Base-by-base conservation (phyloP, 92 coral and sea anemone genomes). In the Plumapathes pennacea region DNA sequence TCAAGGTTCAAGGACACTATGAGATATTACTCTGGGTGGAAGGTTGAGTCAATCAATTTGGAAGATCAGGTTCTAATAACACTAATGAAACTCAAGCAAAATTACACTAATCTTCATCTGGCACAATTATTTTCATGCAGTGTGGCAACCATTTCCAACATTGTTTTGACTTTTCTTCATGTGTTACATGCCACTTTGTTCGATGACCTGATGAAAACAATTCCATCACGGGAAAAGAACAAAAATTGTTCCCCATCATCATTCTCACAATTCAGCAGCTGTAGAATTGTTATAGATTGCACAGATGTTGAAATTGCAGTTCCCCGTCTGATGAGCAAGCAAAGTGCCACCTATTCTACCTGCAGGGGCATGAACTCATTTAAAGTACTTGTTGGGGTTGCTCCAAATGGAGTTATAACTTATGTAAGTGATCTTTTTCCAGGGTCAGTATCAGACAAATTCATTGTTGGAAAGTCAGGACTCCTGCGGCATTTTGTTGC, bases 331-430 rank as follows among this genome's bases (percentile, higher is more conserved):
- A 72, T 68, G 72, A 56, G 69, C 4, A 32, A 67, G 14, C 79
- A 71, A 24, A 78, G 60, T 42, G 79, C 65, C 11, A 68, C 71
- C 13, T 71, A 62, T 30, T 69, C 80, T 23, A 76, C 50, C n/a
- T 76, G 70, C 76, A 26, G 72, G 21, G 74, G 72, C 17, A 39
- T 61, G 57, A 78, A 69, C 30, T 60, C 89, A 17, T 66, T 73
- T 27, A 76, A 83, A 65, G 76, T 59, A 34, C 40, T 69, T 15
- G 57, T 70, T 41, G 89, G 83, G 7, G 83, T 82, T 10, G 83
- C 89, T 28, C 79, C 89, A 25, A 76, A 76, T 76, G 89, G 79
- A 17, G 67, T 66, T 17, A 57, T 70, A 21, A 70, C 90, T 32
- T 64, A 62, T 63, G 75, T 83, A 4, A 83, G 89, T 46, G 45